Base-by-base conservation (phyloP, 2,888 invertebrate genomes). In the Hemithea aestivaria region DNA sequence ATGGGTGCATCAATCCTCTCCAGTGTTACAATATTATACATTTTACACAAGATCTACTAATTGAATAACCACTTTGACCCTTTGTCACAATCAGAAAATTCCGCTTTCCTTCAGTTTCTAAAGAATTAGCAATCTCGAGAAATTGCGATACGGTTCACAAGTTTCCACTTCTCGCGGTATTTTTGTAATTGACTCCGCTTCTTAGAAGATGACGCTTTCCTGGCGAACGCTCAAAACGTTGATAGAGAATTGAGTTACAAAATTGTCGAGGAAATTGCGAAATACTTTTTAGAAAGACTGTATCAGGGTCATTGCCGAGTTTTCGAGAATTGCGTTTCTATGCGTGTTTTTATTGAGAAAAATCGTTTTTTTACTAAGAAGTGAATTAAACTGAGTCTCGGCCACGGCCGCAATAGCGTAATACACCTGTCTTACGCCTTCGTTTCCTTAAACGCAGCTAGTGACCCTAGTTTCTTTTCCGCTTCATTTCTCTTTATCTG, bases 221-320 rank as follows among this genome's bases (percentile, higher is more conserved):
- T 41, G 41, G 41, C 41, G 10, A 20, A 16, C 7, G 32, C 36
- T 41, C 41, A 41, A 41, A 25, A 28, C 30, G 35, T 35, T 34
- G 23, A 26, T 12, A 31, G 26, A 20, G 11, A 28, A 33, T 33
- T 16, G 16, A 16, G 24, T 27, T 27, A 29, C 23, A 16, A 31
- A 16, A 16, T 16, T 11, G 31, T 27, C 20, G 24, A 3, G 10
- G 38, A 27, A 38, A 39, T 28, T 20, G 29, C 7, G 16, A 23
- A 27, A 16, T 22, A 3, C 24, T 16, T 20, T 16, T 11, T 26
- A 12, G 21, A 32, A 27, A 11, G n/a, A 7, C 27, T 23, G 23
- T 37, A 16, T 5, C 8, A 25, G 27, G 37, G 27, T 37, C 31
- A 23, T 12, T 22, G 27, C 6, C 7, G 22, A 26, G 24, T 10